phyloP scores from a whole-genome alignment of 1,140 invertebrate genomes.

The Drosophila sp. region DNA sequence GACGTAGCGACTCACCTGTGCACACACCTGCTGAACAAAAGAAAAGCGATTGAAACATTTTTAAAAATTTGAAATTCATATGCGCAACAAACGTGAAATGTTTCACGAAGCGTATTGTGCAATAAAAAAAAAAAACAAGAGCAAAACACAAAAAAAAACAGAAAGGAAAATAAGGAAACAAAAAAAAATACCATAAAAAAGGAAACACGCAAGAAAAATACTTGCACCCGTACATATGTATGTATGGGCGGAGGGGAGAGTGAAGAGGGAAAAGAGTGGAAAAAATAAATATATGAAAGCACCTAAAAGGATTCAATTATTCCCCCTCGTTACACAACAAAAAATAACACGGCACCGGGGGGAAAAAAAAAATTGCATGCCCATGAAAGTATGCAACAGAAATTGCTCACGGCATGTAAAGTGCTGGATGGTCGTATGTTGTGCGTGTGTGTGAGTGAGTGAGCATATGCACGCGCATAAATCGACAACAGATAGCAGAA shows the following conservation, averaged over 20 bases:
- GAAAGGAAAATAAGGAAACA: conserved; percentile 15
- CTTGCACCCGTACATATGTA: conserved; percentile 51
- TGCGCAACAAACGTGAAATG: conserved; percentile 81
- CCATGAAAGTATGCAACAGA: conserved; percentile 79
- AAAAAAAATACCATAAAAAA: conserved; percentile 29
- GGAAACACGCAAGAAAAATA: conserved; percentile 41
- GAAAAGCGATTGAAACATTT: conserved; percentile 73
- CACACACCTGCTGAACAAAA: conserved; percentile 43
- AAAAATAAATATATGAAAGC: conserved; percentile 68
- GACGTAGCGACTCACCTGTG: not conserved
- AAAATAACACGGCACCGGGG: conserved; percentile 24
- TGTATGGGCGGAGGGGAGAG: conserved; percentile 16
- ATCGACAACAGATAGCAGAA: conserved; percentile 70
- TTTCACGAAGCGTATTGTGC: conserved; percentile 78
- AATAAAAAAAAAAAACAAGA: conserved; percentile 66
- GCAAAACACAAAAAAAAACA: conserved; percentile 14
- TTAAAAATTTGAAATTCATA: conserved; percentile 82
- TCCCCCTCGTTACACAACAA: conserved; percentile 78
- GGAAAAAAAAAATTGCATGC: conserved; percentile 58
- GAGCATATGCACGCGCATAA: conserved; percentile 77
- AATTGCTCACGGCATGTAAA: conserved; percentile 78
- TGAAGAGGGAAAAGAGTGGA: conserved; percentile 25
- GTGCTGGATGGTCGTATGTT: conserved; percentile 39
- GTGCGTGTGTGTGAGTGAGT: not conserved
- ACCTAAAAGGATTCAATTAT: conserved; percentile 82